Evolutionary conservation across 2,888 invertebrate species (phyloP).

Genomic region (Tenthredo scrophulariae): DNA sequence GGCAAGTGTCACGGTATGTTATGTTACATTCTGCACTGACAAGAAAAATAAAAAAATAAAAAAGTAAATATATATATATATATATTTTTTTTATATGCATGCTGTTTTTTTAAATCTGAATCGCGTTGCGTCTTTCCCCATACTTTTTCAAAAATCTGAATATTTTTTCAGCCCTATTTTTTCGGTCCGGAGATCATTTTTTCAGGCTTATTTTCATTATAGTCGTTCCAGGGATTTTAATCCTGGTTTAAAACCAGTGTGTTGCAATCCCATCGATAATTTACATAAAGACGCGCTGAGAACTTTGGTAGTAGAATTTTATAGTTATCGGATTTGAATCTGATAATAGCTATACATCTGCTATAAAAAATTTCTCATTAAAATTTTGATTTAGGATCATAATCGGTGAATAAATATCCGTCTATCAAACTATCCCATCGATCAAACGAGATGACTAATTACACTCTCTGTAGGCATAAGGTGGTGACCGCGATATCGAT

Average conservation of each 20-base stretch:
- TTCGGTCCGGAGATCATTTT: not conserved
- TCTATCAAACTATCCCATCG: not conserved
- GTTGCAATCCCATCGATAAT: not conserved
- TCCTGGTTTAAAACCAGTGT: not conserved
- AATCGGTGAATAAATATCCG: not conserved
- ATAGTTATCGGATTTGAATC: not conserved
- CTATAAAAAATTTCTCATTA: not conserved
- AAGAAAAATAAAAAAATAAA: slow-evolving; percentile 13
- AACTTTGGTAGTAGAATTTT: not conserved
- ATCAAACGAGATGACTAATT: slow-evolving; percentile 2
- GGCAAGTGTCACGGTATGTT: slow-evolving; percentile 41
- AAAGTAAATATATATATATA: not conserved
- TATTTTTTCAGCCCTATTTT: not conserved
- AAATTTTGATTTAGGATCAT: not conserved
- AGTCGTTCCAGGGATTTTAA: not conserved
- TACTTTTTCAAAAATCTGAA: not conserved
- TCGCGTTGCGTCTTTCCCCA: not conserved
- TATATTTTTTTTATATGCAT: not conserved
- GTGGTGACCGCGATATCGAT: not conserved
- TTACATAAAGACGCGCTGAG: not conserved
- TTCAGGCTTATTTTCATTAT: not conserved
- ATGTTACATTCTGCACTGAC: not conserved
- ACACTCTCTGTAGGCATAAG: not conserved
- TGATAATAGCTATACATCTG: not conserved
- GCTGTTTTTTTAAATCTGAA: not conserved